Base-by-base conservation (phyloP, 2,113 vertebrate species). In the Alouatta palliata region DNA sequence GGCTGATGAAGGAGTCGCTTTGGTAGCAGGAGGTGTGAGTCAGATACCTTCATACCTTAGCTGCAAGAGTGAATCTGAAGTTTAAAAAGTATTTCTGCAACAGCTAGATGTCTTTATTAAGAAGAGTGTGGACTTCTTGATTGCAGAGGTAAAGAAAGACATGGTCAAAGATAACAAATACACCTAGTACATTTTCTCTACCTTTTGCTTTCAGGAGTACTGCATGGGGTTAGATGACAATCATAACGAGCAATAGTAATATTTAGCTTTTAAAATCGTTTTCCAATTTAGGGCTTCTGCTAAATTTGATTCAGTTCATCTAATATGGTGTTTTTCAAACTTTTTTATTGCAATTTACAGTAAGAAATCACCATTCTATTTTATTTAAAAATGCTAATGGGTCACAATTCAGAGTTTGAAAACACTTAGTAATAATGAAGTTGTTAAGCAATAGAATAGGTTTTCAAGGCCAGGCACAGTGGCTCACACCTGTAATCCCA, bases 21-120 rank as follows among this genome's bases (percentile, higher is more conserved):
- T 99, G 98, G 99, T 99, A 73, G 99, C 99, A 5, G 99, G 99
- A 25, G 99, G 99, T 0, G 99, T 99, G 95, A 99, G 99, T 76
- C 99, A 99, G 97, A 99, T 98, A 1, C 99, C 99, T 40, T 99
- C 99, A 0, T 99, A 99, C 98, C 99, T 99, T 80, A 99, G 99
- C 98, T 99, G 99, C 98, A 99, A 99, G 98, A 99, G 99, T 21
- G 98, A 99, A 98, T 13, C 94, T 1, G 99, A 99, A 0, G 99
- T 99, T 70, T 99, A 99, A 98, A 98, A 98, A 96, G 99, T 97
- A 95, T 99, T 99, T 91, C 98, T 96, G 98, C 99, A 99, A 68
- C 99, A 99, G 96, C 54, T 99, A 1, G 99, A 99, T 0, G 98
- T 99, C 93, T 99, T 99, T 52, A 21, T 99, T 91, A 98, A 99